Conservation (phyloP, 2,797 vertebrate genomes). For the Urophycis tenuis region DNA sequence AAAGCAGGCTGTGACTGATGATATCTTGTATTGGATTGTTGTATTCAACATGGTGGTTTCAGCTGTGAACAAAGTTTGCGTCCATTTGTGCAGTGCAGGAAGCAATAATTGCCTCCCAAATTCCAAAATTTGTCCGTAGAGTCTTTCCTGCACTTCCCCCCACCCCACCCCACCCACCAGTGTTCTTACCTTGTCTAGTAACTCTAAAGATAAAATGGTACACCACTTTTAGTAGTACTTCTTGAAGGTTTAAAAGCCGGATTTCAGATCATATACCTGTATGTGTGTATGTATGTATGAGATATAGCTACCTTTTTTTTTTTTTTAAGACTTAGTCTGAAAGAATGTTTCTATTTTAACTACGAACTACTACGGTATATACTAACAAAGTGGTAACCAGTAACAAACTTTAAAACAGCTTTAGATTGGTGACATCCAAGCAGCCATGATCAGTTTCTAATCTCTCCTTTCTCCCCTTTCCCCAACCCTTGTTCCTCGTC, state of each 20-base stretch:
- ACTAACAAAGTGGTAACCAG: slow-evolving; percentile 53
- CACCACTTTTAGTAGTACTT: slow-evolving; percentile 53
- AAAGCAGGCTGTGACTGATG: slow-evolving; percentile 28
- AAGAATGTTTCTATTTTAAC: not conserved
- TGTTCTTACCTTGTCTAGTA: slow-evolving; percentile 39
- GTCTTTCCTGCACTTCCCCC: slow-evolving; percentile 21
- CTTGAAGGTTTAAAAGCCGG: slow-evolving; percentile 63
- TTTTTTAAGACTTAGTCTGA: not conserved
- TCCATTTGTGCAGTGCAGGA: slow-evolving; percentile 62
- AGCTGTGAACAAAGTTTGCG: slow-evolving; percentile 17
- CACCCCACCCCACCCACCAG: slow-evolving; percentile 21
- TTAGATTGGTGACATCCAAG: slow-evolving; percentile 10
- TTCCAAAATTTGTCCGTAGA: slow-evolving; percentile 32
- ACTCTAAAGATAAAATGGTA: slow-evolving; percentile 39
- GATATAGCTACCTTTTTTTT: slow-evolving; percentile 22
- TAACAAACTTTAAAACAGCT: slow-evolving; percentile 23
- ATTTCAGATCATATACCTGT: slow-evolving; percentile 84
- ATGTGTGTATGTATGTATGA: slow-evolving; percentile 40
- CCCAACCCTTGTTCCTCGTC: not conserved
- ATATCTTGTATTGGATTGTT: slow-evolving; percentile 13
- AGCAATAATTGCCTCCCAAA: slow-evolving; percentile 57
- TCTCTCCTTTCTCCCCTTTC: slow-evolving; percentile 1
- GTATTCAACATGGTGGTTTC: not conserved
- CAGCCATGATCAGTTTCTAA: slow-evolving; percentile 32
- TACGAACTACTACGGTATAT: slow-evolving; percentile 1